Percentiles rank a stretch among this genome's conserved stretches.
These are phyloP conservation scores for Cuniculus paca DNA, from an alignment of 2,797 vertebrate genomes.

Conservation along the genomic window DNA sequence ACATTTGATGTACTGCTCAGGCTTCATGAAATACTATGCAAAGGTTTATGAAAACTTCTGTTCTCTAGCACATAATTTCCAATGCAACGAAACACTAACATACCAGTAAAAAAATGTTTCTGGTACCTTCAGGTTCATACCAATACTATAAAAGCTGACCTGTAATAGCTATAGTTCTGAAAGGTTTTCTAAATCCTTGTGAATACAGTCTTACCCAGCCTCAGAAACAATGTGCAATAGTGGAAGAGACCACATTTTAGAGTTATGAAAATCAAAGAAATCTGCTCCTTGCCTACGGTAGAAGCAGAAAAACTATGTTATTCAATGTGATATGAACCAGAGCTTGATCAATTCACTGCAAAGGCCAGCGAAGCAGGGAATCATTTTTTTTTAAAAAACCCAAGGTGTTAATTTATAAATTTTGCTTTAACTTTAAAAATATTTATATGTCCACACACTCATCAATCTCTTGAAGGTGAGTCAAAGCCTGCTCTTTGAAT, in stretches of 20 bases:
- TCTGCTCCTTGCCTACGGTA: background rate
- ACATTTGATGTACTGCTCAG: background rate
- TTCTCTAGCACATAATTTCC: background rate
- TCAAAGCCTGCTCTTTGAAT: slow-evolving; percentile 9
- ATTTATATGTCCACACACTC: background rate
- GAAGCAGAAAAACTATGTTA: background rate
- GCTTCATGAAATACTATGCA: slow-evolving; percentile 34
- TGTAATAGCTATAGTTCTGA: background rate
- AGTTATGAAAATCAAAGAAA: slow-evolving; percentile 11
- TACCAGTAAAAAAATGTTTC: background rate
- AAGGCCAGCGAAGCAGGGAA: background rate
- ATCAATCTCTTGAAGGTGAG: slow-evolving; percentile 15
- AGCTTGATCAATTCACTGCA: background rate
- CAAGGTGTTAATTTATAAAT: background rate
- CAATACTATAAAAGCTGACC: background rate
- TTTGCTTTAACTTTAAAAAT: slow-evolving; percentile 53
- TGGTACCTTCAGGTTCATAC: background rate
- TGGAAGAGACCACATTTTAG: background rate
- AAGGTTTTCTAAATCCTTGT: background rate
- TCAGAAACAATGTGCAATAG: background rate
- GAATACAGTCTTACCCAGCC: background rate
- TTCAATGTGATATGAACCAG: background rate
- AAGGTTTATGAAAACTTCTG: slow-evolving; percentile 2
- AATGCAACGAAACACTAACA: background rate
- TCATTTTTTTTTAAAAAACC: background rate